Evolutionary conservation across 2,113 vertebrate genomes (phyloP).

Genomic region (Cynoglossus semilaevis): DNA sequence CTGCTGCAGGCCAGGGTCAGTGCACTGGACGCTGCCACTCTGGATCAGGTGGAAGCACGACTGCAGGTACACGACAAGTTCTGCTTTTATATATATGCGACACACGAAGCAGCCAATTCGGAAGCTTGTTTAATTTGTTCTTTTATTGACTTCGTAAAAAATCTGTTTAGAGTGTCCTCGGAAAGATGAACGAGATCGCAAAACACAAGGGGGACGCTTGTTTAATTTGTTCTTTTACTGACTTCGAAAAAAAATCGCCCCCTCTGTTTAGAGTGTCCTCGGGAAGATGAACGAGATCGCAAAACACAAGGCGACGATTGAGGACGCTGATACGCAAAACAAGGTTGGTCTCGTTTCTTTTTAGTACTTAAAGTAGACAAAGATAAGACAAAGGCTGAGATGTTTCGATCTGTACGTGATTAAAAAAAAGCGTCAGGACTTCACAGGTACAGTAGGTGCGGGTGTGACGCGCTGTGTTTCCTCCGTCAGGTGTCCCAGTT

Average conservation of each 20-base stretch:
- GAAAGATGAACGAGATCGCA: constrained; percentile 95
- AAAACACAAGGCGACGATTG: constrained; percentile 90
- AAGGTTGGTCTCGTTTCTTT: constrained; percentile 87
- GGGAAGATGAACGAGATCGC: constrained; percentile 96
- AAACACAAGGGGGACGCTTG: constrained; percentile 92
- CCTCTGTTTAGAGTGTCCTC: constrained; percentile 82
- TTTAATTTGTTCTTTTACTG: background rate
- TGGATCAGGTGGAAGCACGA: constrained; percentile 93
- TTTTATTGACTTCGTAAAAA: background rate
- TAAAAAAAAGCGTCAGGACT: no score
- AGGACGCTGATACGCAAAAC: constrained; percentile 91
- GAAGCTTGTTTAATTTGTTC: background rate
- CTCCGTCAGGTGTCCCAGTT: constrained; percentile 83
- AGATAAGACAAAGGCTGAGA: no score
- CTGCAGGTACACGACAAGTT: constrained; percentile 80
- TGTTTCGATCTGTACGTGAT: background rate
- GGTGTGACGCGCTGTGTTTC: background rate
- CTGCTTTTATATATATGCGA: no score
- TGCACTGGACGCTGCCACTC: constrained; percentile 83
- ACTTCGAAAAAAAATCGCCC: background rate
- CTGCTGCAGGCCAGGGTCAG: constrained; percentile 89
- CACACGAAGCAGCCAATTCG: no score
- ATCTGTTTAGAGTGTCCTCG: constrained; percentile 84
- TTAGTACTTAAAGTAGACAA: background rate
- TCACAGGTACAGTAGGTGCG: background rate